Percentiles rank a stretch among this genome's conserved stretches.
These are phyloP conservation scores for Hyposoter didymator DNA, from an alignment of 2,888 invertebrate genomes.

Conservation along the genomic window DNA sequence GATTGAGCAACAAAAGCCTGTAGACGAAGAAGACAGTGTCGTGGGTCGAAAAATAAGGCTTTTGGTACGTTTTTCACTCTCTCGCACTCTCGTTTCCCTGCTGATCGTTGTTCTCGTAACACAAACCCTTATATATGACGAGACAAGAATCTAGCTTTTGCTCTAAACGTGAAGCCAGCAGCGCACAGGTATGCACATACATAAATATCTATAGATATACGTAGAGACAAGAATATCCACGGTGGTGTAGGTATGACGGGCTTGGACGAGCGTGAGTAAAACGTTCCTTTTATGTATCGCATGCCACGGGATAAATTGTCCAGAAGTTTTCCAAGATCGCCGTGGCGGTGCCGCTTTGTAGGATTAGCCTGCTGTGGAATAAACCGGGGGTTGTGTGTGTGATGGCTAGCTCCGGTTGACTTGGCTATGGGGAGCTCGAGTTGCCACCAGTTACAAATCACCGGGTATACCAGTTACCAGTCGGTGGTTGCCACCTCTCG, in stretches of 20 bases:
- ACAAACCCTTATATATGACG: not conserved
- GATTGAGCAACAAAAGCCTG: conserved; percentile 33
- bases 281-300: conserved; percentile 71
- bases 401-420: conserved; percentile 57
- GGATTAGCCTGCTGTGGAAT: conserved; percentile 75
- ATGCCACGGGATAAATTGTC: conserved; percentile 80
- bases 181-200: conserved; percentile 14
- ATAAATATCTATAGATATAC: conserved; percentile 5
- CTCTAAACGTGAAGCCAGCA: conserved; percentile 30
- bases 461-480: conserved; percentile 79
- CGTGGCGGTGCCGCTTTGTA: conserved; percentile 75
- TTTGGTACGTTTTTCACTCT: conserved; percentile 14
- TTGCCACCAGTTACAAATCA: conserved; percentile 80
- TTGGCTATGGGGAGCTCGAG: conserved; percentile 67
- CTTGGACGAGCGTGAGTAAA: conserved; percentile 70
- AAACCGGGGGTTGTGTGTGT: conserved; percentile 28
- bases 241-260: conserved; percentile 64
- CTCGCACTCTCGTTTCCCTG: conserved; percentile 16
- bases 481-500: conserved; percentile 76
- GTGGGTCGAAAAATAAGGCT: conserved; percentile 31
- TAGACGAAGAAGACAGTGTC: conserved; percentile 1
- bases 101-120: conserved; percentile 36
- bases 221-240: not conserved
- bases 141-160: conserved; percentile 63
- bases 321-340: conserved; percentile 78